Evolutionary conservation across 2,797 vertebrate genomes (phyloP).

Genomic region (Pogonophryne albipinna): DNA sequence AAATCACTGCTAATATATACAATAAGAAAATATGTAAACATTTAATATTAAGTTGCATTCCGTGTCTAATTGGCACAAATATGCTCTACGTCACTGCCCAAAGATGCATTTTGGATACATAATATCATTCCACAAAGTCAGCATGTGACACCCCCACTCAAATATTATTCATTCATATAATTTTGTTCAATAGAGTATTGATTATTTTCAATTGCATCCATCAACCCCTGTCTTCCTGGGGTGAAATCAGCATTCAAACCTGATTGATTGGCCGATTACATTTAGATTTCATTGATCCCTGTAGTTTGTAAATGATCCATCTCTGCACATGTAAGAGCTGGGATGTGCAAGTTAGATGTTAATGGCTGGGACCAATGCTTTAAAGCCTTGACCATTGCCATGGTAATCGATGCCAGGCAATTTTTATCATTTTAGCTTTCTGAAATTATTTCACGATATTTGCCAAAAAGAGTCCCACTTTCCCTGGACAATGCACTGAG

Average conservation of each 20-base stretch:
- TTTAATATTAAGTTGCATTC: not conserved
- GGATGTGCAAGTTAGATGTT: conserved; percentile 7
- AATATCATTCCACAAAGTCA: conserved; percentile 14
- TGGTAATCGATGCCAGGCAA: no score
- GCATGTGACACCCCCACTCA: conserved; percentile 5
- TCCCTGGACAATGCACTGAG: not conserved
- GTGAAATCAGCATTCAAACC: not conserved
- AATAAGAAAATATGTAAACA: no score
- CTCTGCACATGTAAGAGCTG: conserved; percentile 20
- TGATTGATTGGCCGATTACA: conserved; percentile 18
- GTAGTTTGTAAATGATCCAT: conserved; percentile 41
- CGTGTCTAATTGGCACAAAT: not conserved
- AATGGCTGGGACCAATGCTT: no score
- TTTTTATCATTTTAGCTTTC: not conserved
- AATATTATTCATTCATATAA: conserved; percentile 38
- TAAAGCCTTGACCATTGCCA: no score
- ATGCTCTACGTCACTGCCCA: not conserved
- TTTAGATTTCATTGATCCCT: conserved; percentile 28
- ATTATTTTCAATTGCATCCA: conserved; percentile 10
- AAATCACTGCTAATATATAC: no score
- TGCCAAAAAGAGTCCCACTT: conserved; percentile 18
- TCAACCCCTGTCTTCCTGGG: not conserved
- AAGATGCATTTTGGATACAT: not conserved
- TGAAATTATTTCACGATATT: conserved; percentile 10
- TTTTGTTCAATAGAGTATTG: conserved; percentile 5